Evolutionary conservation across 2,113 vertebrate genomes (phyloP).

Genomic region (Scomber scombrus): DNA sequence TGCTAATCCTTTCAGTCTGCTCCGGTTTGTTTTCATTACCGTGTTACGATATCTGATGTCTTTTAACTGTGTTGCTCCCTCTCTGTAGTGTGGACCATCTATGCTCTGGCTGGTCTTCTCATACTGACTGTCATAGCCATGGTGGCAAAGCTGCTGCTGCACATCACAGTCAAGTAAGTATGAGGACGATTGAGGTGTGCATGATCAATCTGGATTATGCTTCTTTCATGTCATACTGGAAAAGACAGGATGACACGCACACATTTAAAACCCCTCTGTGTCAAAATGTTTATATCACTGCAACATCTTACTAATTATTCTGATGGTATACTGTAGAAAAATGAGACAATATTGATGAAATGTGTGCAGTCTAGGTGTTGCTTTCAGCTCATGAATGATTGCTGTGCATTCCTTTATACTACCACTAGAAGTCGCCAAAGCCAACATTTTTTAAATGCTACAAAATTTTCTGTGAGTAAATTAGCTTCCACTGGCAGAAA

Average conservation of each 20-base stretch:
- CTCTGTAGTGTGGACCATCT: constrained; percentile 93
- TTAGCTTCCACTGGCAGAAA: too few species aligned
- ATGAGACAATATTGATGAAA: background rate
- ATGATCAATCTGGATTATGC: background rate
- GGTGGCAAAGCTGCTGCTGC: constrained; percentile 93
- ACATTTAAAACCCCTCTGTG: background rate
- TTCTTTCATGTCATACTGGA: background rate
- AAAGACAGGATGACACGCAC: background rate
- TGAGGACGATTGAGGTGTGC: background rate
- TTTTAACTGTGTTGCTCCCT: constrained; percentile 24
- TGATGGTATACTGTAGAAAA: background rate
- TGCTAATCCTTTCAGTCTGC: constrained; percentile 52
- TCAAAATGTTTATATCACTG: background rate
- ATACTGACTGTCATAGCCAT: constrained; percentile 92
- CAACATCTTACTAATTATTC: background rate
- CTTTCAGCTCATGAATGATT: background rate
- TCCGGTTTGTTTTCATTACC: constrained; percentile 35
- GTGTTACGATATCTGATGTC: constrained; percentile 28
- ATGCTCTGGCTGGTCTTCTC: constrained; percentile 92
- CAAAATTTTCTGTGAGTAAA: too few species aligned
- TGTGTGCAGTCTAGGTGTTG: background rate
- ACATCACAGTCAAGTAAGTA: constrained; percentile 94
- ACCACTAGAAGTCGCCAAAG: background rate
- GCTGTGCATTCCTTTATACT: background rate
- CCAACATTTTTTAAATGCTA: background rate